A percentile compares a stretch with the other conserved stretches of the same genome.
phyloP scores from a whole-genome alignment of 2,113 vertebrate species.

The Micromys minutus region DNA sequence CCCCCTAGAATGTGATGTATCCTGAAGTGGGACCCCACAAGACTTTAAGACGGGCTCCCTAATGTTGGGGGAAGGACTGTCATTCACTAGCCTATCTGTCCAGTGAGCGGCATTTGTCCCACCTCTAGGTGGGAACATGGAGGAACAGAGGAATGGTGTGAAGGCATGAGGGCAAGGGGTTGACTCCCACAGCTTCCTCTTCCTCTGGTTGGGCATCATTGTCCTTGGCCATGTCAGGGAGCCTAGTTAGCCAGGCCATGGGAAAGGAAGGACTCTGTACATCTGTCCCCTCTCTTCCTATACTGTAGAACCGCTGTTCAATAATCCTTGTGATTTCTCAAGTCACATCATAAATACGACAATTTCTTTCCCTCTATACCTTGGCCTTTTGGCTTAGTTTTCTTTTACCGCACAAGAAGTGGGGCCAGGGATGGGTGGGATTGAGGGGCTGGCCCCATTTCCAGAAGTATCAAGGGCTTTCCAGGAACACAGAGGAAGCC shows the following conservation, averaged over 20 bases:
- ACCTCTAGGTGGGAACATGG: neutral
- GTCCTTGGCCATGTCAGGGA: accelerated
- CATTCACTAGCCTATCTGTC: neutral
- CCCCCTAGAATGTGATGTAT: neutral
- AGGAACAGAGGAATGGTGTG: neutral
- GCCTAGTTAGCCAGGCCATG: neutral
- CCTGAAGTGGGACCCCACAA: neutral
- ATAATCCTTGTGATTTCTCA: neutral
- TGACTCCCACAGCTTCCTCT: neutral
- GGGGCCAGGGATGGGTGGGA: neutral
- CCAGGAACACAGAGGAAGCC: neutral
- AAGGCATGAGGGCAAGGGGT: too few relatives aligned
- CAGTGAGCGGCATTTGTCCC: neutral
- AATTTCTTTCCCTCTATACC: neutral
- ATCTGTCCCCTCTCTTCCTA: neutral
- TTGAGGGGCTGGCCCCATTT: neutral
- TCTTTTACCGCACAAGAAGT: neutral
- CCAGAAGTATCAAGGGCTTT: neutral
- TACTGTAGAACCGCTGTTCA: neutral
- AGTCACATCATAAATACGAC: neutral
- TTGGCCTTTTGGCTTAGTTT: neutral
- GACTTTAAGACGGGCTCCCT: accelerated
- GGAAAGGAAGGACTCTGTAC: too few relatives aligned
- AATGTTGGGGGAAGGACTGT: accelerated
- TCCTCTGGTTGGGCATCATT: accelerated